A percentile compares a stretch with the other conserved stretches of the same genome.
Evolutionary conservation across 2,113 vertebrate genomes (phyloP).

Genomic region (Eulemur rufifrons): DNA sequence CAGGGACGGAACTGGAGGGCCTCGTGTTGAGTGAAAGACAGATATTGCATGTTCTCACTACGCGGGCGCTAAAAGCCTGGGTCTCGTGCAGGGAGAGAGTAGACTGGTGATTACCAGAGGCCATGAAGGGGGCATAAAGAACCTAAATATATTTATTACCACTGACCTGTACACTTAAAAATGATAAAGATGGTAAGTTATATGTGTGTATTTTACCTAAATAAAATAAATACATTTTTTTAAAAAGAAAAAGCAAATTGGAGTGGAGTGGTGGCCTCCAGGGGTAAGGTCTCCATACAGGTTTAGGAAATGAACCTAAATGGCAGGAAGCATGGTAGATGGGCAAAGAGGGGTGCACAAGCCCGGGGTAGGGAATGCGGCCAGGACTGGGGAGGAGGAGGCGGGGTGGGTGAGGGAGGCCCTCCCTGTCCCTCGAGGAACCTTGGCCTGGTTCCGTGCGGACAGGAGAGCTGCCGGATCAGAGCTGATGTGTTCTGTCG

Average conservation of each 20-base stretch:
- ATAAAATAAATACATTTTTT: neutral
- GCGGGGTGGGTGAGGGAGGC: too few relatives aligned
- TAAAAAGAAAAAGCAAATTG: neutral
- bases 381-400: neutral
- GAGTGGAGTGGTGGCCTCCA: neutral
- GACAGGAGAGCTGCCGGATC: neutral
- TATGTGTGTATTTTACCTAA: too few relatives aligned
- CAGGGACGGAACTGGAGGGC: too few relatives aligned
- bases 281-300: neutral
- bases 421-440: neutral
- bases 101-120: too few relatives aligned
- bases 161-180: too few relatives aligned
- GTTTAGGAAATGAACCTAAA: neutral
- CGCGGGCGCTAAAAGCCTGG: too few relatives aligned
- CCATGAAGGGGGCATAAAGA: too few relatives aligned
- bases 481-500: neutral
- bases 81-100: too few relatives aligned
- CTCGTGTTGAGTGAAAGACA: too few relatives aligned
- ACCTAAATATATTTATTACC: too few relatives aligned
- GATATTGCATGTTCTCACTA: too few relatives aligned
- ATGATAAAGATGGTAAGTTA: too few relatives aligned
- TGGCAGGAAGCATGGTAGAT: neutral
- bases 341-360: neutral
- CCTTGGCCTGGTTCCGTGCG: neutral
- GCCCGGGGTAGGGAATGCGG: neutral